Percentiles rank a stretch among this genome's conserved stretches.
phyloP scores from a whole-genome alignment of 2,113 vertebrate genomes.

The Formicarius rufipectus region DNA sequence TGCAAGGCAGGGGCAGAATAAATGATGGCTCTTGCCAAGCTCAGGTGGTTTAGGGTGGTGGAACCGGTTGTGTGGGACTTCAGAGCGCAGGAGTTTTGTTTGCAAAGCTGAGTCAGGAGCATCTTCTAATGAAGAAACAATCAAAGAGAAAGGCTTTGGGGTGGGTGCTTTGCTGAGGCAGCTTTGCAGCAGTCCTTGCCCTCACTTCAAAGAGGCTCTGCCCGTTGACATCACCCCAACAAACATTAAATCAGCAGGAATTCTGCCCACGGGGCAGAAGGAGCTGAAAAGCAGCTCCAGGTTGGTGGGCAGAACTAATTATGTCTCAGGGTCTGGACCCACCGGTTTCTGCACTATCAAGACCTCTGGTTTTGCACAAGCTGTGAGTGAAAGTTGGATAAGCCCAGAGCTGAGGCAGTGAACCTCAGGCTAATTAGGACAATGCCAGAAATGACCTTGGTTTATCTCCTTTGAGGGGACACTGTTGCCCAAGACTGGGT shows the following conservation, averaged over 20 bases:
- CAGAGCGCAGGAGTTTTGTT: neutral
- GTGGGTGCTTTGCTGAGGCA: neutral
- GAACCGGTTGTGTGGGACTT: neutral
- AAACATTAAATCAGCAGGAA: neutral
- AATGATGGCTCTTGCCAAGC: neutral
- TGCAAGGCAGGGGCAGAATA: neutral
- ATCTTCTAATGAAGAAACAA: neutral
- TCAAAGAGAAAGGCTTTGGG: neutral
- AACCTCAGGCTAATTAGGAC: neutral
- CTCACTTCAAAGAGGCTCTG: neutral
- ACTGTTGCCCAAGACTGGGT: neutral
- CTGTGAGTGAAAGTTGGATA: neutral
- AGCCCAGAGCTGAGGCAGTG: neutral
- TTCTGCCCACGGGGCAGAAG: neutral
- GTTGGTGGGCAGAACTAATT: neutral
- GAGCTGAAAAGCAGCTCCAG: neutral
- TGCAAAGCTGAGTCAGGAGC: slow-evolving; percentile 38
- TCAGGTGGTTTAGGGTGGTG: neutral
- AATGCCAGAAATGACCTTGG: neutral
- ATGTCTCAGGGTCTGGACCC: accelerated
- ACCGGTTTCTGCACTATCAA: neutral
- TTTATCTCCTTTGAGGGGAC: neutral
- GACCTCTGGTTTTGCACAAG: neutral
- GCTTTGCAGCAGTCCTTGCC: neutral
- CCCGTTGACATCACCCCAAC: neutral